Percentiles rank a stretch among this genome's conserved stretches.
Conservation (phyloP, 2,113 vertebrate genomes). For the Eonycteris spelaea region DNA sequence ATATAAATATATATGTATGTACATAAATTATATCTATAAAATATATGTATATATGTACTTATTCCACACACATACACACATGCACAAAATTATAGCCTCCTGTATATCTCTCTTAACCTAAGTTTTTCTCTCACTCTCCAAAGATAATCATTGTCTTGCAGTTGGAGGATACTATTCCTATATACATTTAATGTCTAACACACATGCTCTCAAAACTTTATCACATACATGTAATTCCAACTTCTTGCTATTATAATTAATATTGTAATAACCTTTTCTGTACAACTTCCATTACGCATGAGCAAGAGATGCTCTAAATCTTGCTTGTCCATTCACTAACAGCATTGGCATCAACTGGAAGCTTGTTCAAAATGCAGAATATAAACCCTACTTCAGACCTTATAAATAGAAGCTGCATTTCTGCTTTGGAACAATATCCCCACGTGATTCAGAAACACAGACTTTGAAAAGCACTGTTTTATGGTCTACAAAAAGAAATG, state of each 20-base stretch:
- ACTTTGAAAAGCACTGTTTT: background rate
- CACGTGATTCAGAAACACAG: background rate
- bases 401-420: background rate
- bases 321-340: background rate
- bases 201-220: background rate
- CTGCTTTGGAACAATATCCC: background rate
- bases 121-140: background rate
- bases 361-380: background rate
- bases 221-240: background rate
- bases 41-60: background rate
- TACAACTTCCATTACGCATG: background rate
- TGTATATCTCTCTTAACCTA: background rate
- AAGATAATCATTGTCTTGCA: background rate
- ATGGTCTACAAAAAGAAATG: background rate
- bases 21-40: background rate
- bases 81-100: background rate
- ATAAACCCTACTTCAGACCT: background rate
- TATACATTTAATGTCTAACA: background rate
- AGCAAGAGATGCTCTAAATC: background rate
- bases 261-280: background rate
- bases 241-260: background rate
- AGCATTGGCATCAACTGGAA: background rate
- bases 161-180: background rate
- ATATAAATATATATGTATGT: background rate
- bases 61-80: background rate